phyloP scores from a whole-genome alignment of 1,140 invertebrate species.

The Paraescarpia echinospica region DNA sequence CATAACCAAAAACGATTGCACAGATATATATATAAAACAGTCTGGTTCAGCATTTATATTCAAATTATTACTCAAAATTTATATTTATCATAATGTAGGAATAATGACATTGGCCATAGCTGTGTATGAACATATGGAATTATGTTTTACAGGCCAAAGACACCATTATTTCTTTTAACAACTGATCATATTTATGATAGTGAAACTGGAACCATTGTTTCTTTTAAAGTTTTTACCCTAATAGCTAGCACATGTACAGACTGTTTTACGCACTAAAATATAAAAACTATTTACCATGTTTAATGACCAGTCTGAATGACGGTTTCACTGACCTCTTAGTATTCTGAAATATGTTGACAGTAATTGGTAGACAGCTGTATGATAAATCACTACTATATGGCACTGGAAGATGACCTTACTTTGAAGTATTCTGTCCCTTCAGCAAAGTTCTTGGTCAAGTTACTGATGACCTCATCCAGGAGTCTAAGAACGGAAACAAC shows the following conservation, averaged over 20 bases:
- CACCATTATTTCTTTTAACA: no score
- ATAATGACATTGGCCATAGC: background rate
- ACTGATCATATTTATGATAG: no score
- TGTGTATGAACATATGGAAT: background rate
- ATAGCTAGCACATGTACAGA: no score
- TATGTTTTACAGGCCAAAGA: background rate
- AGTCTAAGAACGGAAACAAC: slow-evolving; percentile 53
- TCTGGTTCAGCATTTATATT: background rate
- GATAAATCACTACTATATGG: background rate
- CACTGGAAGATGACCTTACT: slow-evolving; percentile 50
- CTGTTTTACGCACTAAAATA: no score
- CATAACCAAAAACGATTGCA: no score
- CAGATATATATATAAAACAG: no score
- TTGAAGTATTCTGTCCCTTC: slow-evolving; percentile 95
- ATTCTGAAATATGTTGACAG: no score
- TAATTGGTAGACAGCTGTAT: background rate
- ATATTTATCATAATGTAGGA: background rate
- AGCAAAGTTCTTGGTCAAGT: slow-evolving; percentile 82
- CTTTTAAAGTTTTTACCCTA: no score
- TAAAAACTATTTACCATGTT: no score
- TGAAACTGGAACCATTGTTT: no score
- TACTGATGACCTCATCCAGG: slow-evolving; percentile 76
- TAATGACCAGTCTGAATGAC: no score
- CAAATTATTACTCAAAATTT: background rate
- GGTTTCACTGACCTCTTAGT: background rate